phyloP scores from a whole-genome alignment of 2,113 vertebrate genomes.

The Sakesphorus luctuosus region DNA sequence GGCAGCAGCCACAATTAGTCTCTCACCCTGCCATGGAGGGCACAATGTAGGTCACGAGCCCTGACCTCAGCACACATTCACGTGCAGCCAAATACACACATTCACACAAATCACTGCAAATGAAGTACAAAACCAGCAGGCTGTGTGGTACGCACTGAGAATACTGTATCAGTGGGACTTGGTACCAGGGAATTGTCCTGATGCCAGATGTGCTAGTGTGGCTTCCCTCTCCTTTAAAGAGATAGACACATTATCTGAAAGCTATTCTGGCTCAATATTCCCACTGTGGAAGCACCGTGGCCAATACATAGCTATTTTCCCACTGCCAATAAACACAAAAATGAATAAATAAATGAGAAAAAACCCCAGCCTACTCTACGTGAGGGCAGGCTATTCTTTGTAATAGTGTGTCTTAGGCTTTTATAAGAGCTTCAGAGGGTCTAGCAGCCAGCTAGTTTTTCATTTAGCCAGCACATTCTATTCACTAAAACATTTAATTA shows the following conservation, averaged over 20 bases:
- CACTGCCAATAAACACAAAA: not conserved
- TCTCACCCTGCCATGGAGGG: not conserved
- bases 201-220: not conserved
- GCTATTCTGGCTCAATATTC: not conserved
- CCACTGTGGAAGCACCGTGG: not conserved
- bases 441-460: not conserved
- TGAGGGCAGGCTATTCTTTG: not conserved
- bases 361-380: not conserved
- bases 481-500: constrained; percentile 45
- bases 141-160: not conserved
- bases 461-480: not conserved
- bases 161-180: not conserved
- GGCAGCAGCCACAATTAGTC: not conserved
- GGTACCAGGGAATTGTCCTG: not conserved
- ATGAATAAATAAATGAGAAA: constrained; percentile 16
- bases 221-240: not conserved
- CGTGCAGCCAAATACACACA: not conserved
- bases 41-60: constrained; percentile 25
- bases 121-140: not conserved
- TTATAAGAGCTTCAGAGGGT: not conserved
- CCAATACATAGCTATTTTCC: not conserved
- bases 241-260: not conserved
- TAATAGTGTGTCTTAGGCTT: not conserved
- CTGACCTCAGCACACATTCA: not conserved
- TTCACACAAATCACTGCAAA: not conserved